A percentile compares a stretch with the other conserved stretches of the same genome.
phyloP scores from a whole-genome alignment of 2,888 invertebrate genomes.

The Drosophila robusta region DNA sequence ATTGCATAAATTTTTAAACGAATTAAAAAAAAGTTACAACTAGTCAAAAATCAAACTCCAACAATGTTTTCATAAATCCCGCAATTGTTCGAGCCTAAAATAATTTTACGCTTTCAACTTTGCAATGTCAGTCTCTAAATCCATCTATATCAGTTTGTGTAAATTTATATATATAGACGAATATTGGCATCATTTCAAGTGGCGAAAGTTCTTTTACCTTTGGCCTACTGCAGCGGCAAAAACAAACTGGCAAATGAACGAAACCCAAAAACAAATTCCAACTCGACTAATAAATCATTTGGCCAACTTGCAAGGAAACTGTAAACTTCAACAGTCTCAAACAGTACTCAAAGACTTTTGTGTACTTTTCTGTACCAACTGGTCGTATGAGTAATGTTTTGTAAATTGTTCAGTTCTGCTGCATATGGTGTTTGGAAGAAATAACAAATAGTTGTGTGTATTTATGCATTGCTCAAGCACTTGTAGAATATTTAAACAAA shows the following conservation, averaged over 20 bases:
- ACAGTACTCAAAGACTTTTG: conserved; percentile 8
- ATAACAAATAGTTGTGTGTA: conserved; percentile 27
- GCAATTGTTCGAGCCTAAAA: conserved; percentile 3
- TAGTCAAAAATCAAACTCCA: neutral
- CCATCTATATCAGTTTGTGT: neutral
- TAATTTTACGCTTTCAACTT: conserved; percentile 28
- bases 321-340: conserved; percentile 23
- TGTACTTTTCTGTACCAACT: conserved; percentile 10
- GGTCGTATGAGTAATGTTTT: conserved; percentile 44
- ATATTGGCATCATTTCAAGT: conserved; percentile 73
- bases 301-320: conserved; percentile 52
- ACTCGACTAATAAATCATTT: conserved; percentile 54
- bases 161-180: conserved; percentile 1
- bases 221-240: conserved; percentile 65
- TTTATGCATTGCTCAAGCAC: neutral
- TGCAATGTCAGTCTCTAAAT: conserved; percentile 37
- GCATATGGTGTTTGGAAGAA: conserved; percentile 10
- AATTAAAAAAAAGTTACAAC: conserved; percentile 3
- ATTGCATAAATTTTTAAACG: conserved; percentile 3
- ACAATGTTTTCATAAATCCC: neutral
- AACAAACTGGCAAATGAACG: conserved; percentile 15
- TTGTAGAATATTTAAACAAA: neutral
- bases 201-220: conserved; percentile 76
- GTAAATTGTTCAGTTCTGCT: conserved; percentile 18
- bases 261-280: conserved; percentile 62